Base-by-base conservation (phyloP, 2,113 vertebrate genomes). In the Pygoscelis antarcticus region DNA sequence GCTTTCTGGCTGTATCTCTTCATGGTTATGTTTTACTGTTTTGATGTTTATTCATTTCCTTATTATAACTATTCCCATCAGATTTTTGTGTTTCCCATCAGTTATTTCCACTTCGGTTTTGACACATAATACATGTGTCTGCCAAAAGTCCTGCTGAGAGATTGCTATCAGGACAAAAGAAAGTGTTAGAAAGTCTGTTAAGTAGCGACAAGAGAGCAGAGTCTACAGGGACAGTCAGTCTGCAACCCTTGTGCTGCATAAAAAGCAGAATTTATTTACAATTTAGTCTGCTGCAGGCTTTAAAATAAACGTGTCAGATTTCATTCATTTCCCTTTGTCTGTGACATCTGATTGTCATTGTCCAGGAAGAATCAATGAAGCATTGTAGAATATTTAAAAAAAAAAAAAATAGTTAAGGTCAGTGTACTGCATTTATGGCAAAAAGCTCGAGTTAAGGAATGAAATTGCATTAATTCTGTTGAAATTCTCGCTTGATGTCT, bases 171-270 rank as follows among this genome's bases (percentile, higher is more conserved):
- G 90, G 95, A 92, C 92, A 96, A 95, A 95, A 77, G 93, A 27
- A 94, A 89, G 80, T 60, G 88, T 95, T 95, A 46, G 92, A 46
- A 93, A 96, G 88, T 95, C 92, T 95, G 47, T 96, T 89, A 85
- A 89, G 84, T 15, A 51, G 95, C 9, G 90, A 93, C 92, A 71
- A 77, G 86, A 42, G 78, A 75, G 83, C 54, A 16, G 96, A 38
- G 81, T 89, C 94, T 69, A 3, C 27, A 18, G 95, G 96, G 93
- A 95, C 92, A 88, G 83, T 47, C 95, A 86, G 96, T 80, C 95
- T 96, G 88, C 90, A 88, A 94, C 95, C 90, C 92, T 87, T 94
- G 88, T 97, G 86, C 94, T 75, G 80, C 79, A 74, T 75, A 93
- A 81, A 92, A 90, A 92, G 82, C 68, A 36, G 68, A 79, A 44